These are phyloP conservation scores for Scaptomyza pallida DNA, from an alignment of 1,140 invertebrate species.

Conservation along the genomic window DNA sequence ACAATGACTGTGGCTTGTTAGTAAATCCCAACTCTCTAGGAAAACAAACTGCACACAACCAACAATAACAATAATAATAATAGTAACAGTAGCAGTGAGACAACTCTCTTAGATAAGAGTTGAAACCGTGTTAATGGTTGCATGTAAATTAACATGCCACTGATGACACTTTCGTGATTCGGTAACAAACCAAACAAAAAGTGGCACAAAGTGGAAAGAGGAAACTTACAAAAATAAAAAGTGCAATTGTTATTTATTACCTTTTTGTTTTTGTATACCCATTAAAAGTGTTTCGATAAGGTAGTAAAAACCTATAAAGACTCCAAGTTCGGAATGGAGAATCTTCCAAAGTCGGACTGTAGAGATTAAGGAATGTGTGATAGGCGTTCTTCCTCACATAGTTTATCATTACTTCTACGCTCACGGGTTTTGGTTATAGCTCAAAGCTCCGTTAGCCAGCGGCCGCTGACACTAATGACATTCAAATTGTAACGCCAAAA, in stretches of 20 bases:
- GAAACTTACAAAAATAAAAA: background rate
- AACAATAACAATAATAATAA: constrained; percentile 3
- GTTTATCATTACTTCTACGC: background rate
- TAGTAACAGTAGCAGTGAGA: constrained; percentile 37
- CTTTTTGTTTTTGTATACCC: constrained; percentile 31
- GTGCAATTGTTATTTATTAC: constrained; percentile 9
- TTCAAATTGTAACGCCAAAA: constrained; percentile 77
- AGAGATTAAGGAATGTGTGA: constrained; percentile 3
- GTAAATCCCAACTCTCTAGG: background rate
- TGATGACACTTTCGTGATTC: constrained; percentile 45
- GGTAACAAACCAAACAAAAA: constrained; percentile 26
- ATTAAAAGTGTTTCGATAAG: constrained; percentile 30
- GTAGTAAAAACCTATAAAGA: background rate
- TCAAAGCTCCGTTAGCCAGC: constrained; percentile 64
- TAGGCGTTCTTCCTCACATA: background rate
- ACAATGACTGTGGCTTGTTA: constrained; percentile 43
- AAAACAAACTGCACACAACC: constrained; percentile 3
- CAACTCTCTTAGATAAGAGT: constrained; percentile 38
- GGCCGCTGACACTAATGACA: constrained; percentile 73
- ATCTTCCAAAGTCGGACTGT: no score
- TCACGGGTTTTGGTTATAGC: constrained; percentile 19
- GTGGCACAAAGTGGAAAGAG: constrained; percentile 25
- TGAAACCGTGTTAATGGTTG: constrained; percentile 29
- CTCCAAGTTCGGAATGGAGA: background rate
- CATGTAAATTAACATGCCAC: constrained; percentile 41